phyloP scores from a whole-genome alignment of 2,113 vertebrate species.

The Cygnus atratus region DNA sequence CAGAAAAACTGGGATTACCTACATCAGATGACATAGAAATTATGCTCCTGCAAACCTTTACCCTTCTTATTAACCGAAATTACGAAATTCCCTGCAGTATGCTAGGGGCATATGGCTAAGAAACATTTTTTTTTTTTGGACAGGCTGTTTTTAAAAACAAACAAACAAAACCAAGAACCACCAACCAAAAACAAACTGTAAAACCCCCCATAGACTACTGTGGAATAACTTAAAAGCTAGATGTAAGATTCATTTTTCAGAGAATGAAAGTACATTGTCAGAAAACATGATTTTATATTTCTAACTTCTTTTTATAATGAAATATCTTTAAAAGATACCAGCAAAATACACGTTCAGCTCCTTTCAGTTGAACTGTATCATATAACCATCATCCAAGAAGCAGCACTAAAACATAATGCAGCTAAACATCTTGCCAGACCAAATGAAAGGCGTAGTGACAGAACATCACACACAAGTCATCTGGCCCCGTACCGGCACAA shows the following conservation, averaged over 20 bases:
- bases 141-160: neutral
- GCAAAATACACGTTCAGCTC: neutral
- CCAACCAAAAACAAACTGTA: too few relatives aligned
- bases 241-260: neutral
- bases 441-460: too few relatives aligned
- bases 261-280: neutral
- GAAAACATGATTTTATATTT: neutral
- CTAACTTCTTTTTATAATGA: neutral
- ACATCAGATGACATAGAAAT: neutral
- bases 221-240: neutral
- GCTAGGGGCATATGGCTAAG: neutral
- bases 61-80: neutral
- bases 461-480: neutral
- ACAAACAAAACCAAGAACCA: neutral
- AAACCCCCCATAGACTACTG: neutral
- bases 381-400: neutral
- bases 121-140: neutral
- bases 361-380: neutral
- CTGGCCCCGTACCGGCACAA: neutral
- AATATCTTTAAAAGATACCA: neutral
- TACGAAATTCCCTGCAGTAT: neutral
- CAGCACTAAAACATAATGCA: accelerated
- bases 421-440: neutral
- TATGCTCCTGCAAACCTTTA: neutral
- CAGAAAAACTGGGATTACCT: neutral